Conservation (phyloP, 37 sponge, comb jelly and placozoan genomes). For the Hormiphora californensis region DNA sequence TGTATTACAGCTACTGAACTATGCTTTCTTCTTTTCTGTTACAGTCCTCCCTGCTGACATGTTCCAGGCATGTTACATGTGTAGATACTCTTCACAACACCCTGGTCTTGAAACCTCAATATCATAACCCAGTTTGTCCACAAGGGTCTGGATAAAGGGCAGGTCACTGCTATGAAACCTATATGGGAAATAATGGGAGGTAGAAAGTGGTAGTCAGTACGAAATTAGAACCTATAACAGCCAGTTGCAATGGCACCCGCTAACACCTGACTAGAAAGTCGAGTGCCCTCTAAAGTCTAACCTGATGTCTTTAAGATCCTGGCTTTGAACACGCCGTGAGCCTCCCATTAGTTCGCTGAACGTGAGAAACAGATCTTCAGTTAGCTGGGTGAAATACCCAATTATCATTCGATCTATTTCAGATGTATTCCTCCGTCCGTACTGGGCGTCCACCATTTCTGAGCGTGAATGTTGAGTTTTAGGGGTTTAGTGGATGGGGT, state of each 20-base stretch:
- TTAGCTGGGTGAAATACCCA: background rate
- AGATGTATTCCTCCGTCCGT: slow-evolving; percentile 2
- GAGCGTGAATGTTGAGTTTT: background rate
- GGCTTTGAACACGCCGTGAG: background rate
- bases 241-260: too few species aligned
- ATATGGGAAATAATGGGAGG: background rate
- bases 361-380: background rate
- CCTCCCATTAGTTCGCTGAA: slow-evolving; percentile 14
- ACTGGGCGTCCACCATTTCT: slow-evolving; percentile 7
- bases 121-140: slow-evolving; percentile 48
- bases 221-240: background rate
- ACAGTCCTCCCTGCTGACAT: too few species aligned
- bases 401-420: slow-evolving; percentile 33
- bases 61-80: too few species aligned
- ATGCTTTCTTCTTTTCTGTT: too few species aligned
- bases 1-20: too few species aligned
- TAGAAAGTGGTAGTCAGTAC: background rate
- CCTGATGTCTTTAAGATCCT: slow-evolving; percentile 40
- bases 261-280: too few species aligned
- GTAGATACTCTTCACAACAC: slow-evolving; percentile 21
- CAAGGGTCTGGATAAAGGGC: slow-evolving; percentile 16
- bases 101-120: background rate
- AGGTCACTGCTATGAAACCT: slow-evolving; percentile 38
- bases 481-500: too few species aligned
- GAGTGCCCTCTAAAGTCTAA: too few species aligned